A percentile compares a stretch with the other conserved stretches of the same genome.
phyloP scores from a whole-genome alignment of 2,113 vertebrate genomes.

The Labeo rohita region DNA sequence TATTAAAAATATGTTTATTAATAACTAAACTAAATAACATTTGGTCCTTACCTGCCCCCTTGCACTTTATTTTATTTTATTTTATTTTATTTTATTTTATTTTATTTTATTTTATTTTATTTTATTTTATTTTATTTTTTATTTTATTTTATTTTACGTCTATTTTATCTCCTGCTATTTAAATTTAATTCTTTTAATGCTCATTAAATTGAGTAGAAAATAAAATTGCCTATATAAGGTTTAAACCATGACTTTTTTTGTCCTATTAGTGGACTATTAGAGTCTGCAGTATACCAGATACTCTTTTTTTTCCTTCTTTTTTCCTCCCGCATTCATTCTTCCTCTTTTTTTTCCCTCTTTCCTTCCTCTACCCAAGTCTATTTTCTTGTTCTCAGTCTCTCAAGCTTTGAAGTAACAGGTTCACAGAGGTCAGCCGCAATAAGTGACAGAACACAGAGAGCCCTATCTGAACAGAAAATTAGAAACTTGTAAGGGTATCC shows the following conservation, averaged over 20 bases:
- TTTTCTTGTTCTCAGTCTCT: conserved; percentile 33
- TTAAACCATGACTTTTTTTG: neutral
- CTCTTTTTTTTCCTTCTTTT: neutral
- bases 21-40: too few species aligned
- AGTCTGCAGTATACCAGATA: neutral
- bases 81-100: neutral
- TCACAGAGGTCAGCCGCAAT: conserved; percentile 59
- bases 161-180: too few species aligned
- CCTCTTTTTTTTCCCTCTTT: neutral
- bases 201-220: neutral
- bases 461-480: conserved; percentile 37
- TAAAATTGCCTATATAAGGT: neutral
- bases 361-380: neutral
- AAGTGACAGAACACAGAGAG: conserved; percentile 51
- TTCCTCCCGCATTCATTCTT: neutral
- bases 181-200: neutral
- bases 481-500: conserved; percentile 42
- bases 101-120: neutral
- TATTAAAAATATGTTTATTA: too few species aligned
- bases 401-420: conserved; percentile 65
- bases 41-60: too few species aligned
- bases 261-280: neutral
- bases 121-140: neutral
- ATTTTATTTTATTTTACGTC: neutral
- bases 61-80: neutral